These are phyloP conservation scores for Dorcus hopei DNA, from an alignment of 2,888 invertebrate genomes.

Conservation along the genomic window DNA sequence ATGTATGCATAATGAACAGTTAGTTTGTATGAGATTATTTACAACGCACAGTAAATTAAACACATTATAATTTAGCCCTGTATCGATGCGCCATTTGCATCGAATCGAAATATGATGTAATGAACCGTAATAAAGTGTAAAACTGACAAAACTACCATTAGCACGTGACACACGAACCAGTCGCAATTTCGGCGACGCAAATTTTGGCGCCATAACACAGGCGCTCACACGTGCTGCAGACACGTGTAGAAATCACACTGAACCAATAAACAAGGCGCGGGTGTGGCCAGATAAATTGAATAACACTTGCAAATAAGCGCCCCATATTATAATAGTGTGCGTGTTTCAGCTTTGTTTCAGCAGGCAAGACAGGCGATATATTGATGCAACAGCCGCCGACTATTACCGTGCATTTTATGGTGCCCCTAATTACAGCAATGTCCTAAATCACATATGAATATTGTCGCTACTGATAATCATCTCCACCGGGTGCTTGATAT, in stretches of 20 bases:
- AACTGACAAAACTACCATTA: slow-evolving; percentile 28
- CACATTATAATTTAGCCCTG: slow-evolving; percentile 1
- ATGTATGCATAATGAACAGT: no score
- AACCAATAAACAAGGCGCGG: slow-evolving; percentile 49
- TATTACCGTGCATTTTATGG: slow-evolving; percentile 40
- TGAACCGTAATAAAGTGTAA: slow-evolving; percentile 24
- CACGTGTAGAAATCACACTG: slow-evolving; percentile 47
- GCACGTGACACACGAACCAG: slow-evolving; percentile 33
- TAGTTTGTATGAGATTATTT: background rate
- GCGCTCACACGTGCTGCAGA: slow-evolving; percentile 20
- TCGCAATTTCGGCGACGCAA: slow-evolving; percentile 29
- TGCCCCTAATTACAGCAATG: slow-evolving; percentile 43
- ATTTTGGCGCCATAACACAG: slow-evolving; percentile 25
- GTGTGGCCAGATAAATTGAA: slow-evolving; percentile 52
- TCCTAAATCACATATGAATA: slow-evolving; percentile 47
- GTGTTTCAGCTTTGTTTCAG: slow-evolving; percentile 38
- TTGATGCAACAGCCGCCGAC: slow-evolving; percentile 45
- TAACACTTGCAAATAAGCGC: slow-evolving; percentile 54
- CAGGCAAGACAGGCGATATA: slow-evolving; percentile 44
- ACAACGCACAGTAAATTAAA: background rate
- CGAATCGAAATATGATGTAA: slow-evolving; percentile 21
- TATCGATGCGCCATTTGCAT: slow-evolving; percentile 11
- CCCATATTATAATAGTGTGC: slow-evolving; percentile 39
- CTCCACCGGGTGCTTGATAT: slow-evolving; percentile 33
- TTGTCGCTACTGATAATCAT: slow-evolving; percentile 38